Conservation (phyloP, 2,888 invertebrate species). For the Hermaeophaga mercurialis region DNA sequence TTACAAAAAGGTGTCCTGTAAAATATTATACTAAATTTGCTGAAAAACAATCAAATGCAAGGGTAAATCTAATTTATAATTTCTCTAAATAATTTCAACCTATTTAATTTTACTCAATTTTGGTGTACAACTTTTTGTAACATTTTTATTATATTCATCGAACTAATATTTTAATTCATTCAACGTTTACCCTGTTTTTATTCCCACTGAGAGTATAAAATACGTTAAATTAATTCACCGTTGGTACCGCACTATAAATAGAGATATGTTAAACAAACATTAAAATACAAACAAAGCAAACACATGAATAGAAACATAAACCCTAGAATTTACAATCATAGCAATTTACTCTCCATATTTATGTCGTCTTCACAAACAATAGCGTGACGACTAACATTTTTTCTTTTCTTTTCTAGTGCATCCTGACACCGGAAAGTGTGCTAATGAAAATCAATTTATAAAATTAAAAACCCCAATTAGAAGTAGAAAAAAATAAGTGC, state of each 20-base stretch:
- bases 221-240: neutral
- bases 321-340: neutral
- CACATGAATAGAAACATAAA: neutral
- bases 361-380: conserved; percentile 11
- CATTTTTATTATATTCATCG: too few relatives aligned
- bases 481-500: conserved; percentile 8
- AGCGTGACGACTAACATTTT: conserved; percentile 17
- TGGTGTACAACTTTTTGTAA: too few relatives aligned
- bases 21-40: too few relatives aligned
- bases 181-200: too few relatives aligned
- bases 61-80: too few relatives aligned
- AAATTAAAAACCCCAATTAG: conserved; percentile 14
- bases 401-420: conserved; percentile 30
- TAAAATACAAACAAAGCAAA: conserved; percentile 14
- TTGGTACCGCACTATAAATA: neutral
- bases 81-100: too few relatives aligned
- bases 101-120: too few relatives aligned
- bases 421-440: conserved; percentile 28
- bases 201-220: too few relatives aligned
- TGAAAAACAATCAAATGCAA: too few relatives aligned
- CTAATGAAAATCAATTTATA: conserved; percentile 30
- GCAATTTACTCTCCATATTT: conserved; percentile 4
- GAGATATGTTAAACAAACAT: conserved; percentile 10
- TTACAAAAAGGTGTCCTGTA: too few relatives aligned
- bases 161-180: too few relatives aligned